Evolutionary conservation across 2,113 vertebrate species (phyloP).

Genomic region (Mungos mungo): DNA sequence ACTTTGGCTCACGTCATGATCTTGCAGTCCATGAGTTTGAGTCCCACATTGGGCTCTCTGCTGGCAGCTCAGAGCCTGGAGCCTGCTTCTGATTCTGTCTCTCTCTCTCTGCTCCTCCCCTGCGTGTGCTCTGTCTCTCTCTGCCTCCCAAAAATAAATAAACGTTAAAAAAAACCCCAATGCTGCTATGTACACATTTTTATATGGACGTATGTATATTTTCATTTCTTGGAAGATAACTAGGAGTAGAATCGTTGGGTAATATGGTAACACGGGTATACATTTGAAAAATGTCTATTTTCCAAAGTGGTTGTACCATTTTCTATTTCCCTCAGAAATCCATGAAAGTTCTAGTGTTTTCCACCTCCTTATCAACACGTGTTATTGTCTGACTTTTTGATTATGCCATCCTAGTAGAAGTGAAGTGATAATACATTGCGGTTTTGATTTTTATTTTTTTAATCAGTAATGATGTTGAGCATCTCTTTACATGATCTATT

Average conservation of each 20-base stretch:
- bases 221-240: neutral
- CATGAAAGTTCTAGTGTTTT: neutral
- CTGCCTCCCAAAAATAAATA: too few relatives aligned
- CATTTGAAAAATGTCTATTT: neutral
- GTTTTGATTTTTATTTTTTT: neutral
- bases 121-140: too few relatives aligned
- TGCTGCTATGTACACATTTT: neutral
- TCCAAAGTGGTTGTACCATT: neutral
- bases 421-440: neutral
- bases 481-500: neutral
- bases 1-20: too few relatives aligned
- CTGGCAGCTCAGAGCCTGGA: too few relatives aligned
- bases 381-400: neutral
- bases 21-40: too few relatives aligned
- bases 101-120: too few relatives aligned
- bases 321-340: neutral
- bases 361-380: neutral
- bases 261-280: neutral
- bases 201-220: neutral
- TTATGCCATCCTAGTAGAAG: neutral
- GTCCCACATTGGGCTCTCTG: too few relatives aligned
- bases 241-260: neutral
- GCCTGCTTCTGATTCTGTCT: too few relatives aligned
- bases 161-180: too few relatives aligned
- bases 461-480: neutral